phyloP scores from a whole-genome alignment of 2,888 invertebrate species.

The Lasiommata megera region DNA sequence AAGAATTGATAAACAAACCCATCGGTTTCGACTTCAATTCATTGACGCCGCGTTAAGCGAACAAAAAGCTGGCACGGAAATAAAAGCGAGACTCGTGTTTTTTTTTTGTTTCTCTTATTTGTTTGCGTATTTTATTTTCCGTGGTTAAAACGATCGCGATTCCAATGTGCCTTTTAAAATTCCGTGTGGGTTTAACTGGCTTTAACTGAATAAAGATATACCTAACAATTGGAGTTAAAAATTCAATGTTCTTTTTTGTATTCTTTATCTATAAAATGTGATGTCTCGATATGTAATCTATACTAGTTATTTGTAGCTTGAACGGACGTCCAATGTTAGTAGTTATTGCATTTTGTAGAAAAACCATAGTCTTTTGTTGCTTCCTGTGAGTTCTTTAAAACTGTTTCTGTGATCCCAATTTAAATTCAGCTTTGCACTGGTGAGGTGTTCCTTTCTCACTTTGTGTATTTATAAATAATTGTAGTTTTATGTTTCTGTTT shows the following conservation, averaged over 20 bases:
- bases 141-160: constrained; percentile 33
- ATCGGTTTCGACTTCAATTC: constrained; percentile 9
- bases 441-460: too few species aligned
- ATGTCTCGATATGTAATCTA: too few species aligned
- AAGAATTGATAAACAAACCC: constrained; percentile 14
- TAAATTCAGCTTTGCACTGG: too few species aligned
- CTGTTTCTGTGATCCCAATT: too few species aligned
- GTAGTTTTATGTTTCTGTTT: too few species aligned
- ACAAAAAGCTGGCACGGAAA: constrained; percentile 22
- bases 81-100: constrained; percentile 21
- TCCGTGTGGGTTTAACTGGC: constrained; percentile 17
- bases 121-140: constrained; percentile 31
- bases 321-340: too few species aligned
- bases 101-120: constrained; percentile 23
- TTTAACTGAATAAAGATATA: constrained; percentile 22
- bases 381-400: too few species aligned
- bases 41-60: constrained; percentile 21
- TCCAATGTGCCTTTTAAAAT: constrained; percentile 29
- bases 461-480: too few species aligned
- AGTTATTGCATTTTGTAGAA: too few species aligned
- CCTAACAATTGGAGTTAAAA: neutral
- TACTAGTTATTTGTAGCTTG: too few species aligned
- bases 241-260: neutral
- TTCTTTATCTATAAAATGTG: neutral
- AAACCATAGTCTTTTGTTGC: too few species aligned